Percentiles rank a stretch among this genome's conserved stretches.
phyloP scores from a whole-genome alignment of 2,797 vertebrate genomes.

The Rhinatrema bivittatum region DNA sequence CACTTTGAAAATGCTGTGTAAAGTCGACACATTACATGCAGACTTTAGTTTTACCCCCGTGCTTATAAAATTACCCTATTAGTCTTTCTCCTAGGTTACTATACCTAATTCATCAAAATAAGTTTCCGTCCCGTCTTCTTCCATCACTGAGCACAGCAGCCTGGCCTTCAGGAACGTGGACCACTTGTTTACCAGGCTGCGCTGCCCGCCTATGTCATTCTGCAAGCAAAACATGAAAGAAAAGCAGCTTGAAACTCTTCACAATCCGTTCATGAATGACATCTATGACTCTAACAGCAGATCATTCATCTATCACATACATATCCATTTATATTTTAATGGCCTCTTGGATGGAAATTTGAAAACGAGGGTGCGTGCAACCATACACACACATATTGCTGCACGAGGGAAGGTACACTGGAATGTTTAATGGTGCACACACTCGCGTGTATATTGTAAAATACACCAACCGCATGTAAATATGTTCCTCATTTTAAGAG shows the following conservation, averaged over 20 bases:
- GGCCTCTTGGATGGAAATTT: not conserved
- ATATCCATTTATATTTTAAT: not conserved
- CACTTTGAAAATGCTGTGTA: no score
- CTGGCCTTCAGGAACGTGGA: conserved; percentile 93
- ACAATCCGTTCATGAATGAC: not conserved
- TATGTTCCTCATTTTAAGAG: no score
- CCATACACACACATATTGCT: no score
- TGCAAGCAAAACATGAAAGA: conserved; percentile 48
- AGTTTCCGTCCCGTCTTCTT: conserved; percentile 90
- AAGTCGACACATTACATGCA: no score
- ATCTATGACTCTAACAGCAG: not conserved
- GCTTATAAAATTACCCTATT: no score
- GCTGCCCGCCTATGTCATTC: conserved; percentile 90
- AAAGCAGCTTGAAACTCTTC: not conserved
- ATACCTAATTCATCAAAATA: conserved; percentile 93
- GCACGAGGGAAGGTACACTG: no score
- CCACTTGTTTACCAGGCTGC: conserved; percentile 97
- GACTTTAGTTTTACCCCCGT: no score
- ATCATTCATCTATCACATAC: not conserved
- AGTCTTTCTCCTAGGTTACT: no score
- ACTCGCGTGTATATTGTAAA: no score
- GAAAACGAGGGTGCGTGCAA: no score
- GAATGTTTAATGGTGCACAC: no score
- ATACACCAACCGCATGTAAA: no score
- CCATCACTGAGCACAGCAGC: conserved; percentile 91